These are phyloP conservation scores for Condylura cristata DNA, from an alignment of 2,113 vertebrate genomes.

Conservation along the genomic window DNA sequence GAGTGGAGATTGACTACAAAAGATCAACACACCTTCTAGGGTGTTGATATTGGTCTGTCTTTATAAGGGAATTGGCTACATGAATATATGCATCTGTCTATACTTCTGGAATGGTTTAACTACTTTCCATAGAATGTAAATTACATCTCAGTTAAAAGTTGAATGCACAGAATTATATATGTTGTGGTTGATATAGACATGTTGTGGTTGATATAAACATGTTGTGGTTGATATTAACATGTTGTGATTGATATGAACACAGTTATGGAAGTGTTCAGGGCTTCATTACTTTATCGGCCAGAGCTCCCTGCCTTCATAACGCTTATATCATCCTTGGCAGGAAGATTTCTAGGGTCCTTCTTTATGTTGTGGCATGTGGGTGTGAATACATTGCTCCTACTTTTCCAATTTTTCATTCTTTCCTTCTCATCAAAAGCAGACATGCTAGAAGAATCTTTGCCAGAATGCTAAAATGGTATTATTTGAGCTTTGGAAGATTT, in stretches of 20 bases:
- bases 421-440: background rate
- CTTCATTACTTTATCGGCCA: background rate
- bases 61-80: background rate
- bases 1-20: background rate
- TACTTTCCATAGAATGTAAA: background rate
- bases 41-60: background rate
- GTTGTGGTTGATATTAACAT: background rate
- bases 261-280: background rate
- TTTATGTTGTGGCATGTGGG: no score
- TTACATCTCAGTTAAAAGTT: conserved; percentile 9
- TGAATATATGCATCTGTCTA: background rate
- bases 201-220: background rate
- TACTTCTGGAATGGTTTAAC: background rate
- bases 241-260: background rate
- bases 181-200: no score
- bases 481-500: background rate
- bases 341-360: background rate
- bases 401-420: background rate
- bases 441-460: background rate
- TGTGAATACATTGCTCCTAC: background rate
- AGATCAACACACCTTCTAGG: background rate
- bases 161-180: background rate
- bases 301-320: background rate
- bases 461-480: background rate
- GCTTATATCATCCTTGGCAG: background rate